These are phyloP conservation scores for Drosophila sulfurigaster DNA, from an alignment of 1,140 invertebrate genomes.

Conservation along the genomic window DNA sequence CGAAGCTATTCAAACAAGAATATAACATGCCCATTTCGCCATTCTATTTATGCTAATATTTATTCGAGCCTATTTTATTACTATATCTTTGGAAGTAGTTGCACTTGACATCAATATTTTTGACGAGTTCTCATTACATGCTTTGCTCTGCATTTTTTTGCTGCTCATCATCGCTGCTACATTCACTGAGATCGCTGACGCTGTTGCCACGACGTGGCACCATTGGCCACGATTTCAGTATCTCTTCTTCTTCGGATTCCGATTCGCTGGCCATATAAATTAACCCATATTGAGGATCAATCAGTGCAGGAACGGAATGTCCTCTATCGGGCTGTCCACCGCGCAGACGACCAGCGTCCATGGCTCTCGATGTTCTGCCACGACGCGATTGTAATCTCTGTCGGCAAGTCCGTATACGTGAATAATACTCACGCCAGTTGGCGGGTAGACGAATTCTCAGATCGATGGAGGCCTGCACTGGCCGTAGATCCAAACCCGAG, in stretches of 20 bases:
- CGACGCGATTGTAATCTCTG: no score
- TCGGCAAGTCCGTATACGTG: no score
- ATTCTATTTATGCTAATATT: background rate
- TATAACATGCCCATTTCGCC: no score
- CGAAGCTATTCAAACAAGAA: no score
- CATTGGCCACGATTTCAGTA: background rate
- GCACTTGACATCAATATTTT: no score
- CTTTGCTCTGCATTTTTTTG: background rate
- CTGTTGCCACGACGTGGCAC: constrained; percentile 58
- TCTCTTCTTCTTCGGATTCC: constrained; percentile 5
- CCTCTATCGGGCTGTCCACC: background rate
- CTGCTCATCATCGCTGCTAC: constrained; percentile 49
- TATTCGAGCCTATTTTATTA: background rate
- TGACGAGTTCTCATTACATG: no score
- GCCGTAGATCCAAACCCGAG: constrained; percentile 15
- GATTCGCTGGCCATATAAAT: constrained; percentile 1
- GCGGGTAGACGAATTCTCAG: background rate
- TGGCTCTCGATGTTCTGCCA: no score
- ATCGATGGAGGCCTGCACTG: constrained; percentile 41
- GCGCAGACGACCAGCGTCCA: constrained; percentile 1
- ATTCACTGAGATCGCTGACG: constrained; percentile 64
- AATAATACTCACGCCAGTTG: constrained; percentile 5
- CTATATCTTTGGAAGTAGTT: background rate
- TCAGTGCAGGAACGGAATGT: background rate
- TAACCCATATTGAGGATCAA: constrained; percentile 11